These are phyloP conservation scores for Drosophila atripex DNA, from an alignment of 2,888 invertebrate species.

Conservation along the genomic window DNA sequence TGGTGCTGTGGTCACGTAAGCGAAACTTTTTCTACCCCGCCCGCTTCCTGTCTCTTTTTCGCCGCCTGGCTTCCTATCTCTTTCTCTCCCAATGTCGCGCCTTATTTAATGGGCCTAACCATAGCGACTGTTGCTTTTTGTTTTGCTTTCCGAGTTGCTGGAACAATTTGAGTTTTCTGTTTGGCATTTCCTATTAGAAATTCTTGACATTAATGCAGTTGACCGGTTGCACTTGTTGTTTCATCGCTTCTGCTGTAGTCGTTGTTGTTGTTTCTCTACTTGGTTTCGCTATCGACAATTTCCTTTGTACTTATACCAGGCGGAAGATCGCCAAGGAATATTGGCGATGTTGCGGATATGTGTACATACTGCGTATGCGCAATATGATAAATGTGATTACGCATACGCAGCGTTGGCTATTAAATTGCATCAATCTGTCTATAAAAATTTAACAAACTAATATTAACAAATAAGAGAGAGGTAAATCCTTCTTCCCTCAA, in stretches of 20 bases:
- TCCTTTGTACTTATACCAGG: conserved; percentile 50
- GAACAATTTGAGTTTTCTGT: conserved; percentile 33
- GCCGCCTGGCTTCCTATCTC: conserved; percentile 36
- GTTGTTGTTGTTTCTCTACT: conserved; percentile 14
- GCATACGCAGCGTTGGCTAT: conserved; percentile 54
- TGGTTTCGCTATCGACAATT: conserved; percentile 44
- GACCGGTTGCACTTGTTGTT: conserved; percentile 42
- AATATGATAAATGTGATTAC: conserved; percentile 42
- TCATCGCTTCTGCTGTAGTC: conserved; percentile 32
- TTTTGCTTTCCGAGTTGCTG: conserved; percentile 38
- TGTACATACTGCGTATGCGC: conserved; percentile 60
- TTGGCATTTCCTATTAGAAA: conserved; percentile 62
- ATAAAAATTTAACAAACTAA: no score
- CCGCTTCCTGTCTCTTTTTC: conserved; percentile 17
- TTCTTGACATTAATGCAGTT: conserved; percentile 59
- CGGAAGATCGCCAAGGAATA: conserved; percentile 57
- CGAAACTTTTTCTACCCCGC: conserved; percentile 56
- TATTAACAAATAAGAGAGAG: no score
- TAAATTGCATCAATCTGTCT: background rate
- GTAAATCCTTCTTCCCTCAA: no score
- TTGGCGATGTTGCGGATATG: conserved; percentile 27
- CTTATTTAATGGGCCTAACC: conserved; percentile 68
- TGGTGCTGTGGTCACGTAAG: conserved; percentile 70
- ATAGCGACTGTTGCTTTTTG: conserved; percentile 23
- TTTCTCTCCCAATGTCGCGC: conserved; percentile 63